phyloP scores from a whole-genome alignment of 2,797 vertebrate species.

The Balearica regulorum region DNA sequence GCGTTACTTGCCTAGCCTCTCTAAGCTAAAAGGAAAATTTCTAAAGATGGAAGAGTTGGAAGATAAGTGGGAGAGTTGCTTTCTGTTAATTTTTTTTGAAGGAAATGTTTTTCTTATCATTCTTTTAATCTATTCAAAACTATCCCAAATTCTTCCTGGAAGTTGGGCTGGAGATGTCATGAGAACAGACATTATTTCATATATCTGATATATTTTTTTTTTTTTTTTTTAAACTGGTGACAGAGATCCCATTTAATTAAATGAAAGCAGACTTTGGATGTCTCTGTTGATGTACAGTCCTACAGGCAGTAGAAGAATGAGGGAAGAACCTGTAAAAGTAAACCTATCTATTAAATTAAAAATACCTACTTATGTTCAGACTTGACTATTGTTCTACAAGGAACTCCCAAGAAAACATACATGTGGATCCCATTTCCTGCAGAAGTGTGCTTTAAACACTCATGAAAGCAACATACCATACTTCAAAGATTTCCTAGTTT shows the following conservation, averaged over 20 bases:
- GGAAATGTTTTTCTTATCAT: conserved; percentile 28
- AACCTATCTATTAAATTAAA: conserved; percentile 6
- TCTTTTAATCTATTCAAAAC: conserved; percentile 35
- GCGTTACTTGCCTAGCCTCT: background rate
- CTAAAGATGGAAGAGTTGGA: background rate
- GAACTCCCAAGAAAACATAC: conserved; percentile 50
- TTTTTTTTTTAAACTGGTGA: background rate
- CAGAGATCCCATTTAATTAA: conserved; percentile 37
- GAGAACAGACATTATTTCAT: conserved; percentile 49
- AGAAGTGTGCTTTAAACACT: conserved; percentile 64
- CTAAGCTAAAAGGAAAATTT: conserved; percentile 20
- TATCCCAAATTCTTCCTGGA: conserved; percentile 18
- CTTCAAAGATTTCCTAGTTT: conserved; percentile 48
- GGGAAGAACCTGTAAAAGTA: conserved; percentile 16
- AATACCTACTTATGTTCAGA: conserved; percentile 10
- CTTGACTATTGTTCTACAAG: conserved; percentile 54
- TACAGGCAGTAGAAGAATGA: background rate
- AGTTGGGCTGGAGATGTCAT: background rate
- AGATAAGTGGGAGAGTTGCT: background rate
- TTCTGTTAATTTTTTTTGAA: background rate
- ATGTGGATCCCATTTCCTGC: conserved; percentile 67
- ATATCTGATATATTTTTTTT: background rate
- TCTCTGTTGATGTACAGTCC: background rate
- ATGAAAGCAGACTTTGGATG: conserved; percentile 8
- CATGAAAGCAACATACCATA: conserved; percentile 48